phyloP scores from a whole-genome alignment of 2,888 invertebrate genomes.

The Ctena decussata region DNA sequence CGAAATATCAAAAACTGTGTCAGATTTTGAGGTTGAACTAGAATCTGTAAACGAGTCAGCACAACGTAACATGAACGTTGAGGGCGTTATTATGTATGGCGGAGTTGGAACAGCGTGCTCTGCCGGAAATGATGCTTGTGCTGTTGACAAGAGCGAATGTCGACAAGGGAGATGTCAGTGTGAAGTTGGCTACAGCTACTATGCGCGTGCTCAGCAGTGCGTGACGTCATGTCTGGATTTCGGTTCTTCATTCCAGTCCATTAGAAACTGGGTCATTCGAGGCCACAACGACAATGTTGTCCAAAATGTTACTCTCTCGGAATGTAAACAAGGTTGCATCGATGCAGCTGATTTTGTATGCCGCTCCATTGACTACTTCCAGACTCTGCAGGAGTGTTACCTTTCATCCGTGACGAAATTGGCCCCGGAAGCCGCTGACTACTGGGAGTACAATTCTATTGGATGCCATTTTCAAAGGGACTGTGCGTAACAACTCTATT shows the following conservation, averaged over 20 bases:
- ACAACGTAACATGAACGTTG: constrained; percentile 45
- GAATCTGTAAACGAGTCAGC: constrained; percentile 46
- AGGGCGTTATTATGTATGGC: constrained; percentile 53
- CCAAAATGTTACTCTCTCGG: constrained; percentile 24
- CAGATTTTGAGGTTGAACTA: constrained; percentile 35
- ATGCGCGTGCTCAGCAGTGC: constrained; percentile 27
- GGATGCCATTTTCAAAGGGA: constrained; percentile 61
- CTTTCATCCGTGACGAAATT: constrained; percentile 37
- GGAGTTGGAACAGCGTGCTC: constrained; percentile 49
- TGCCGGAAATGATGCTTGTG: constrained; percentile 37
- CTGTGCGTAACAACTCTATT: too few species aligned
- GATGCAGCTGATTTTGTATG: constrained; percentile 36
- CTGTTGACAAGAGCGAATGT: constrained; percentile 41
- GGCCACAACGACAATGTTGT: constrained; percentile 41
- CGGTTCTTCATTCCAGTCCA: constrained; percentile 48
- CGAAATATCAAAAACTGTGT: constrained; percentile 2
- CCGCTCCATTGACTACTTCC: constrained; percentile 54
- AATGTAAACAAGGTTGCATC: constrained; percentile 40
- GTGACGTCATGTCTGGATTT: constrained; percentile 31
- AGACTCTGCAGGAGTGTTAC: constrained; percentile 42
- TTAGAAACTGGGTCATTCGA: constrained; percentile 40
- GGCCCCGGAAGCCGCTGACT: constrained; percentile 19
- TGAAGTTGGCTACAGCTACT: constrained; percentile 43
- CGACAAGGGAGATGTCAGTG: constrained; percentile 54
- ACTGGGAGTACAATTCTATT: constrained; percentile 56